Conservation (phyloP, 2,797 vertebrate species). For the Enteromius paludinosus region DNA sequence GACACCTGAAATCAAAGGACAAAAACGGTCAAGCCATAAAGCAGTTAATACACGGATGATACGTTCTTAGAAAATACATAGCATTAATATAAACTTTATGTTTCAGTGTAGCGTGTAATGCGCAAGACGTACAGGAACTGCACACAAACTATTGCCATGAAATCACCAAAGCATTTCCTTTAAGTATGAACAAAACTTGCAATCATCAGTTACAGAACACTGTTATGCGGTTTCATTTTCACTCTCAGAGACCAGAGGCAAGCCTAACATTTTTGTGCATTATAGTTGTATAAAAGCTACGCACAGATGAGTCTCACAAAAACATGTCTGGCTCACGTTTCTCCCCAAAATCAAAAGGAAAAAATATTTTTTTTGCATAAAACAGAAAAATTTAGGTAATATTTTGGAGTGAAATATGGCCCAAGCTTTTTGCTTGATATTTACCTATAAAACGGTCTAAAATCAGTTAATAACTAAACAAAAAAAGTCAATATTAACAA, state of each 20-base stretch:
- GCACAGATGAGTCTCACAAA: background rate
- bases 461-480: background rate
- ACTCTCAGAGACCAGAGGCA: conserved; percentile 8
- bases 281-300: background rate
- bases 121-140: background rate
- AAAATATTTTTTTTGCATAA: background rate
- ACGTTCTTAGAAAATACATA: conserved; percentile 4
- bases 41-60: background rate
- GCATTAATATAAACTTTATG: background rate
- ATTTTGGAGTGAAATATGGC: conserved; percentile 1
- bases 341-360: background rate
- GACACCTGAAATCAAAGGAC: conserved; percentile 7
- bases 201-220: background rate
- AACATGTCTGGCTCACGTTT: background rate
- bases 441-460: background rate
- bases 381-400: background rate
- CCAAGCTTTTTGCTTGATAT: background rate
- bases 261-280: background rate
- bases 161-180: background rate
- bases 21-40: background rate
- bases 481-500: background rate
- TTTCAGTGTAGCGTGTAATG: background rate
- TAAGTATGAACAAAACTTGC: background rate
- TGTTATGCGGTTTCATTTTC: background rate
- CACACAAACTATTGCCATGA: background rate